Evolutionary conservation across 1,140 invertebrate genomes (phyloP), one percentile per base, ranked within the genome.

Genomic region (Sinella curviseta): DNA sequence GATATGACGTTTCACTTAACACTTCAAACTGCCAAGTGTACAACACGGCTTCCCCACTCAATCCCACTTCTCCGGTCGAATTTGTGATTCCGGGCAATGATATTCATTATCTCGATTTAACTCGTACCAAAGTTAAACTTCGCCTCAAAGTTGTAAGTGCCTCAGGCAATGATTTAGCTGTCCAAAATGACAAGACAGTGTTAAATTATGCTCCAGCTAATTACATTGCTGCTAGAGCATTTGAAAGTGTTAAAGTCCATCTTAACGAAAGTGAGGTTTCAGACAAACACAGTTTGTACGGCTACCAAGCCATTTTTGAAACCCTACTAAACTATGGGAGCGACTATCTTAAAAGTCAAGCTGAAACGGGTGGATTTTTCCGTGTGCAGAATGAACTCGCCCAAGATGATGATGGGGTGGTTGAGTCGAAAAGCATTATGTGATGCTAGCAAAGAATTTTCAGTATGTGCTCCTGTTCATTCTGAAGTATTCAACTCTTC

Each of bases 191-290:
- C n/a, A 60, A 17, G 3, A 14, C 4, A 14, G 24, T 17, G 55
- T 24, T 60, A 60, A 60, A 80, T 77, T 65, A 80, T 39, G 55
- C 55, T 4, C 3, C 24, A 17, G 55, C 55, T 4, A 76, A 31
- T 24, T n/a, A 60, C 24, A 3, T 26, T 4, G 24, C 24, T 8
- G 55, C 55, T 26, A 14, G 12, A 14, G 78, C 88, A 30, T 87
- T 88, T 77, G 86, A 80, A 82, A 86, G 88, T 78, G 81, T 88
- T 0, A 86, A 88, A 81, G 83, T 88, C 31, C 86, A 85, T 82
- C 84, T 88, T 17, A 87, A 87, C 84, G 86, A 87, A 82, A 88
- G 87, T 83, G 81, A 87, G 24, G 82, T 88, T 8, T 87, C 86
- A 28, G 83, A 85, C 0, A 83, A 86, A 24, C 85, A 85, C 55